Conservation (phyloP, 2,797 vertebrate genomes). For the Pangasius sanitwongsei region DNA sequence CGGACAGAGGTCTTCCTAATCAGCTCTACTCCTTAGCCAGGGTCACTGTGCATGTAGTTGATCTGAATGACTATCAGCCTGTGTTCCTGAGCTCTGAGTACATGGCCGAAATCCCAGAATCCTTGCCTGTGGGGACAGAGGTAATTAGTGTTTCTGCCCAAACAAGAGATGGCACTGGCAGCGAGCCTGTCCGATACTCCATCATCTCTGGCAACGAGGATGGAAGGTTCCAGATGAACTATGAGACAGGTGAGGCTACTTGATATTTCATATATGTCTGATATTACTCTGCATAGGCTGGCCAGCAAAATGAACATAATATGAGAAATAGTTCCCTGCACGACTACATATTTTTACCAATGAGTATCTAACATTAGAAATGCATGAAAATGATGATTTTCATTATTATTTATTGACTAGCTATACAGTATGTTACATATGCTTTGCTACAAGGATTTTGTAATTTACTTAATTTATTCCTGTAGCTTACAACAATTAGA, state of each 20-base stretch:
- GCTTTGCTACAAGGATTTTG: not conserved
- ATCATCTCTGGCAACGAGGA: constrained; percentile 88
- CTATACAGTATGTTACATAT: not conserved
- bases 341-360: not conserved
- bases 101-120: constrained; percentile 81
- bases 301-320: not conserved
- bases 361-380: not conserved
- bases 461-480: not conserved
- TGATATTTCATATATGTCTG: constrained; percentile 6
- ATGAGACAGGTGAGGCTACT: constrained; percentile 79
- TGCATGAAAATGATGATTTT: too few species aligned
- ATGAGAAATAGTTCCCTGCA: not conserved
- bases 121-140: constrained; percentile 76
- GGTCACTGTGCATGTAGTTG: constrained; percentile 86
- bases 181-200: constrained; percentile 77
- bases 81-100: constrained; percentile 87
- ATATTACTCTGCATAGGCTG: not conserved
- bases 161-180: constrained; percentile 75
- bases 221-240: constrained; percentile 81
- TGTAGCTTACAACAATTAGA: not conserved
- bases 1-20: constrained; percentile 83
- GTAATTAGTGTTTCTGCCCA: constrained; percentile 82
- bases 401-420: not conserved
- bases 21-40: constrained; percentile 84
- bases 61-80: constrained; percentile 88